Evolutionary conservation across 2,888 invertebrate genomes (phyloP).

Genomic region (Tetropium fuscum): DNA sequence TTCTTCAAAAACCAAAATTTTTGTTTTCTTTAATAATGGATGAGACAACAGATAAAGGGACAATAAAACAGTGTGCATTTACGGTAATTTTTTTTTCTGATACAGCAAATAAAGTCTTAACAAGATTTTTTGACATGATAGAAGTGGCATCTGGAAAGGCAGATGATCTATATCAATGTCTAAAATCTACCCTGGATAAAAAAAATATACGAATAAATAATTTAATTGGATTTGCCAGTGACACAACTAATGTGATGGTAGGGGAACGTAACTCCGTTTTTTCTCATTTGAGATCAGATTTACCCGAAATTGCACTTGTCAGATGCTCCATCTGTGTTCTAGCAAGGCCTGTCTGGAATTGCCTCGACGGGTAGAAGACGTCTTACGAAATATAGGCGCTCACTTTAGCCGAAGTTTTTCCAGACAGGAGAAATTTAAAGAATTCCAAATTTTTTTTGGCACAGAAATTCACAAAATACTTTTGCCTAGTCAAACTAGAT

Average conservation of each 20-base stretch:
- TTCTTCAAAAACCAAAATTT: too few relatives aligned
- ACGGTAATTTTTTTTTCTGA: too few relatives aligned
- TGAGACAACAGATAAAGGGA: too few relatives aligned
- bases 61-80: too few relatives aligned
- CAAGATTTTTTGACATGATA: conserved; percentile 46
- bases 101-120: conserved; percentile 10
- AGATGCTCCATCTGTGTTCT: conserved; percentile 55
- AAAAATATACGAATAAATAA: conserved; percentile 40
- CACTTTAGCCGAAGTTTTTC: conserved; percentile 41
- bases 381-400: conserved; percentile 44
- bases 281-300: conserved; percentile 30
- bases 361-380: conserved; percentile 45
- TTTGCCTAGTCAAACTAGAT: conserved; percentile 45
- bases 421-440: conserved; percentile 41
- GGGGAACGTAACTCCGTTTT: conserved; percentile 41
- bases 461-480: conserved; percentile 54
- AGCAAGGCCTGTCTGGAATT: conserved; percentile 55
- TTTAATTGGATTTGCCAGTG: conserved; percentile 39
- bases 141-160: conserved; percentile 41
- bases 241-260: conserved; percentile 50
- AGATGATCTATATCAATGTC: conserved; percentile 30
- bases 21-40: too few relatives aligned
- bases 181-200: conserved; percentile 31
- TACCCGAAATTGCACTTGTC: conserved; percentile 49
- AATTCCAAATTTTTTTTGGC: conserved; percentile 52